Evolutionary conservation across 1,140 invertebrate species (phyloP), one percentile per base, ranked within the genome.

Genomic region (Platyura marginata): DNA sequence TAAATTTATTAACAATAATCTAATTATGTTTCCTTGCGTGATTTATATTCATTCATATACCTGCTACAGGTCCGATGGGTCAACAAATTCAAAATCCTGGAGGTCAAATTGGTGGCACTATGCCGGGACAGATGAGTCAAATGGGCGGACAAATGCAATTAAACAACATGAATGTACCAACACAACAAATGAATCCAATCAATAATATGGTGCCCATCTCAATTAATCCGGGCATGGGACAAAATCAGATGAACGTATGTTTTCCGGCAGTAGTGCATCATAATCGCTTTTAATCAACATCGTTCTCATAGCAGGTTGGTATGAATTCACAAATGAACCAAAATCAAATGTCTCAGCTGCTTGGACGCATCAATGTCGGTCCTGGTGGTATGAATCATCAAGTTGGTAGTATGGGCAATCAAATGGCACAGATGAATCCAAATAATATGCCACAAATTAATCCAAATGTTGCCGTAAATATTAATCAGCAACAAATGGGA

Each of bases 1-100:
- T n/a, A n/a, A n/a, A n/a, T n/a, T n/a, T n/a, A n/a, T n/a, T n/a
- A n/a, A n/a, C n/a, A n/a, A n/a, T n/a, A n/a, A n/a, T n/a, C n/a
- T n/a, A 8, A 29, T 29, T 13, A 13, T 29, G 25, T 13, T 8
- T 29, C 6, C 25, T 29, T 29, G 13, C 13, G 25, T 29, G 25
- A 8, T 29, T 6, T 6, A 6, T 29, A 29, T 29, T 29, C 25
- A 13, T 8, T 29, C 13, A 8, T 29, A 29, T 29, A 29, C 25
- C 13, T 29, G 13, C 25, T 8, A 8, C 13, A 8, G 66, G 66
- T 21, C 63, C 53, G 22, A 71, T 71, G 64, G 64, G 67, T 40
- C 75, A 74, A 49, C 67, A 73, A 54, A 61, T 72, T 19, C 73
- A n/a, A 38, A 38, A 38, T 38, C 36, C 5, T 11, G 6, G 3